Conservation (phyloP, 2,888 invertebrate genomes). For the Drosophila trichaetosa region DNA sequence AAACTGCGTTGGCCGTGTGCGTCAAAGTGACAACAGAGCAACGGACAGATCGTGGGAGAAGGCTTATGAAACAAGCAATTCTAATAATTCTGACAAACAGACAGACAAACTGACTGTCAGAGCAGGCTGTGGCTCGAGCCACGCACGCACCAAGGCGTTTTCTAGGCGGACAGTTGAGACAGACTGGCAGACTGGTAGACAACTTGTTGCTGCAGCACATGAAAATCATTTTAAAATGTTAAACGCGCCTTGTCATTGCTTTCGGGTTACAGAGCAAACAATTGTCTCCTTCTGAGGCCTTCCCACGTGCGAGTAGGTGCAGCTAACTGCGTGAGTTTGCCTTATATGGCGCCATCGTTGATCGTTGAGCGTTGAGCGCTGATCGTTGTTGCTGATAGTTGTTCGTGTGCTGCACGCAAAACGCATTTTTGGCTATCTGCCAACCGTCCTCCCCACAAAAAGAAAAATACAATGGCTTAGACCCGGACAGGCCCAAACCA, state of each 20-base stretch:
- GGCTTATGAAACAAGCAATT: conserved; percentile 29
- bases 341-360: conserved; percentile 69
- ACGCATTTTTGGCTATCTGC: conserved; percentile 72
- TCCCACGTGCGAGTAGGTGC: conserved; percentile 61
- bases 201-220: conserved; percentile 60
- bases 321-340: conserved; percentile 65
- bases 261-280: conserved; percentile 65
- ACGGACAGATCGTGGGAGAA: conserved; percentile 80
- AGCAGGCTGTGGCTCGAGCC: conserved; percentile 30
- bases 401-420: conserved; percentile 66
- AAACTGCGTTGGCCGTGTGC: conserved; percentile 50
- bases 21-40: conserved; percentile 57
- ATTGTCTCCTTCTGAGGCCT: conserved; percentile 53
- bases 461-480: conserved; percentile 54
- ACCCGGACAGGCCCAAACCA: conserved; percentile 26
- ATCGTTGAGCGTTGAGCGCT: conserved; percentile 17
- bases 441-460: conserved; percentile 19
- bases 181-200: conserved; percentile 34
- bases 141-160: conserved; percentile 61
- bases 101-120: conserved; percentile 7
- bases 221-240: conserved; percentile 78
- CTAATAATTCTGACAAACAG: conserved; percentile 32
- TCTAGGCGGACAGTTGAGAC: conserved; percentile 42
- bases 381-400: conserved; percentile 6
- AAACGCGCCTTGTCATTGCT: conserved; percentile 71